Conservation (phyloP, 2,888 invertebrate genomes). For the Plebejus anna region DNA sequence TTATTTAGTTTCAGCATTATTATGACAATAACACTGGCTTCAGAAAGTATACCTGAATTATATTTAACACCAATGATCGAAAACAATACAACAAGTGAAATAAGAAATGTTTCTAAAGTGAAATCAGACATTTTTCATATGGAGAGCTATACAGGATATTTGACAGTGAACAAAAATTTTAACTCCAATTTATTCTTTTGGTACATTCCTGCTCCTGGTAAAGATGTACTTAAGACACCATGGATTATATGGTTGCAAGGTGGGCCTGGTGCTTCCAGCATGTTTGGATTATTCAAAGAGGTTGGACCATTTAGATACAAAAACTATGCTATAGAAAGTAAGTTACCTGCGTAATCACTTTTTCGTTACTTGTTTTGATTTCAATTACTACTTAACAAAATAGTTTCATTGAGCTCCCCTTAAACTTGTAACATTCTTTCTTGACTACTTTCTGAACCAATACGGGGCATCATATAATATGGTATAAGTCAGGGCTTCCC, state of each 20-base stretch:
- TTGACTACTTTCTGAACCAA: too few relatives aligned
- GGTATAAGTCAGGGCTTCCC: too few relatives aligned
- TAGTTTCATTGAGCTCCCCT: too few relatives aligned
- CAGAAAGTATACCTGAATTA: slow-evolving; percentile 53
- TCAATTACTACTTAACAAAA: not conserved
- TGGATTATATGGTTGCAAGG: slow-evolving; percentile 93
- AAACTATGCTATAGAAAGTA: slow-evolving; percentile 31
- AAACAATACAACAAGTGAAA: slow-evolving; percentile 48
- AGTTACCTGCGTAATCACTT: not conserved
- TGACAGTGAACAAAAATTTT: slow-evolving; percentile 85
- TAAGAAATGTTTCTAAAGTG: slow-evolving; percentile 51
- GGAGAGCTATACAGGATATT: slow-evolving; percentile 71
- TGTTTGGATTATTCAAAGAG: slow-evolving; percentile 61
- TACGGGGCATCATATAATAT: too few relatives aligned
- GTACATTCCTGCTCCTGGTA: slow-evolving; percentile 84
- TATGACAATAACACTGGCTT: not conserved
- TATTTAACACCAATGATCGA: slow-evolving; percentile 56
- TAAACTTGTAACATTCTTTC: too few relatives aligned
- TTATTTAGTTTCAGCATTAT: slow-evolving; percentile 31
- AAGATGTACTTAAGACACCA: slow-evolving; percentile 71
- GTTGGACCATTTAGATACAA: slow-evolving; percentile 56
- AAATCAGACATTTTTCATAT: slow-evolving; percentile 54
- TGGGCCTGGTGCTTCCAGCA: slow-evolving; percentile 87
- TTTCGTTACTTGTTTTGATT: not conserved
- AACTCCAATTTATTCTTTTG: slow-evolving; percentile 91